Base-by-base conservation (phyloP, 2,113 vertebrate genomes). In the Ranitomeya variabilis region DNA sequence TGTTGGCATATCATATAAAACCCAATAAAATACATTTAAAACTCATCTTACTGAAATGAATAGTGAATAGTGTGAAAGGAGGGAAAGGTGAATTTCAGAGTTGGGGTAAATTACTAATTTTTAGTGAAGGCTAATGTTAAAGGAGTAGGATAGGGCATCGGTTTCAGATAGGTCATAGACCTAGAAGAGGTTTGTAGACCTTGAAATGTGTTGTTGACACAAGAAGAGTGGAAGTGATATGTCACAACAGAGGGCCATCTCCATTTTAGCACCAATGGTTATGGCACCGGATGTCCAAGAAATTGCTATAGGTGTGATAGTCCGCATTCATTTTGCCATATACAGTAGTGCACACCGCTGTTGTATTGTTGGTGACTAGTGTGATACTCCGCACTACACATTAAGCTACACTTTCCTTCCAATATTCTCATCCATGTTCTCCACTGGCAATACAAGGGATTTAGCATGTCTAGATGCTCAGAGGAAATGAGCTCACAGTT, bases 401-500 rank as follows among this genome's bases (percentile, higher is more conserved):
- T 51, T 16, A 45, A 76, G 51, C 37, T 19, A 18, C 73, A 45
- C 3, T 62, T 18, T 3, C 9, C 5, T 83, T 54, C 62, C 52
- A 80, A 23, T 7, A 9, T 21, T 45, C 51, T 62, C 0, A 51
- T 84, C 45, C 52, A 51, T 54, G 51, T 16, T 55, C 51, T 55
- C n/a, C 52, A 21, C 81, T 26, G 26, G 37, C 11, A 66, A 21
- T 26, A 69, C 82, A n/a, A 55, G 64, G 21, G 31, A 54, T 26
- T 18, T 7, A 26, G 37, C n/a, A 71, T 23, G 21, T 26, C n/a
- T 54, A 16, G 82, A 16, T n/a, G 57, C 59, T 67, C 77, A 57
- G 59, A 83, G 87, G 69, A 89, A 78, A 84, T 89, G 69, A 89
- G 87, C 87, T 89, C 80, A 83, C n/a, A 21, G 13, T 31, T 83